Evolutionary conservation across 2,113 vertebrate species (phyloP), one percentile per base, ranked within the genome.

Genomic region (Strix aluco): DNA sequence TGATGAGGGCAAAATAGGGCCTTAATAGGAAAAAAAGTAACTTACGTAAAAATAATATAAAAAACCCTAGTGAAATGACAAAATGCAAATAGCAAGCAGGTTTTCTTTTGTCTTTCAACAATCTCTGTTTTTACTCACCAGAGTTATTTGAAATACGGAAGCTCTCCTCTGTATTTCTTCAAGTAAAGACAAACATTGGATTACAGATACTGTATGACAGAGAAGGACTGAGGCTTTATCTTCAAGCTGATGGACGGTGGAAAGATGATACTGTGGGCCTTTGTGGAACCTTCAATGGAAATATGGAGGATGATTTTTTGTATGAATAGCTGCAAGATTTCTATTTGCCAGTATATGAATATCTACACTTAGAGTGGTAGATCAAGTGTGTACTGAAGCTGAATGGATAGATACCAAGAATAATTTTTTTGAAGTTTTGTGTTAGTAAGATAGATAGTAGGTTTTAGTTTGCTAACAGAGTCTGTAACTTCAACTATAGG

Each of bases 281-380:
- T 67, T 99, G 99, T 40, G 99, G 99, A 90, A 99, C 99, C 91
- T 99, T 99, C 98, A 99, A 99, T 51, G 99, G 99, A 92, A 99
- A 99, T 96, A 99, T 97, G 36, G 99, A 99, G 90, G 99, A 99
- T 19, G 99, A 99, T 79, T 99, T 99, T 96, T 97, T 99, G 99
- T 99, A 98, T 88, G 99, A 92, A 84, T 38, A 72, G 29, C 62
- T 62, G 36, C 75, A 52, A 36, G 51, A 83, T 91, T 91, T 94
- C 57, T 94, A 4, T 92, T 71, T 92, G 38, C 49, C 52, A 92
- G 6, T 69, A 44, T 38, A 84, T 55, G 26, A 81, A 13, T 79
- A 15, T 52, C 36, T 10, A 2, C n/a, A 57, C 44, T 79, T 83
- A 81, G 47, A 87, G 29, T 77, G 30, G 13, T 44, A 58, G 38